Base-by-base conservation (phyloP, 1,140 invertebrate genomes). In the Anastatus disparis region DNA sequence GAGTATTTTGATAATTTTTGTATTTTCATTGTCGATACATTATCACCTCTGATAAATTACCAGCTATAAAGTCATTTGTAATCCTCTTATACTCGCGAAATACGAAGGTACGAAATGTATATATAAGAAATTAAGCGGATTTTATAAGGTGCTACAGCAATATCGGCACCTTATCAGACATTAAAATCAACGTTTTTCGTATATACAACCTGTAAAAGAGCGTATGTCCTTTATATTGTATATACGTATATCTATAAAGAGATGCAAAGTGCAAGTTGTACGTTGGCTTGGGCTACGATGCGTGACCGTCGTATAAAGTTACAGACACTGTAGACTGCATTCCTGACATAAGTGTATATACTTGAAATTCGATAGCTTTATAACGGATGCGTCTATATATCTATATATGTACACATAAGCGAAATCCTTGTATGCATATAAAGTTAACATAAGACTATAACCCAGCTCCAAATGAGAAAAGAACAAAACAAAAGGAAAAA, bases 281-380 rank as follows among this genome's bases (percentile, higher is more conserved):
- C 42, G 17, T 8, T 40, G 63, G 31, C 48, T 24, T 52, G 70
- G 66, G 72, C 73, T 50, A 58, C 63, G 53, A 70, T 81, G 77
- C 81, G 81, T 81, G 81, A 81, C 71, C 69, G 75, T 71, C 76
- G 79, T 79, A 80, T 81, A 81, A 77, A 77, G 79, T 81, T 81
- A 79, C 81, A 71, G 70, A 74, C 69, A 73, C 69, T 76, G 56
- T 74, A 74, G 72, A 56, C 63, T 48, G 72, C 81, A 82, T 82
- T 82, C 79, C 78, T 72, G 73, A 71, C 46, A 15, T 26, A n/a
- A 4, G 72, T 74, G 76, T 73, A 69, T 71, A 74, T 48, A 78
- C 64, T 71, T 77, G 79, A 82, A 82, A 82, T 82, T 82, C 80
- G 78, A 82, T 80, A 78, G 73, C 78, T 77, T 76, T 63, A 56